phyloP scores from a whole-genome alignment of 2,113 vertebrate genomes.

The Rhinoderma darwinii region DNA sequence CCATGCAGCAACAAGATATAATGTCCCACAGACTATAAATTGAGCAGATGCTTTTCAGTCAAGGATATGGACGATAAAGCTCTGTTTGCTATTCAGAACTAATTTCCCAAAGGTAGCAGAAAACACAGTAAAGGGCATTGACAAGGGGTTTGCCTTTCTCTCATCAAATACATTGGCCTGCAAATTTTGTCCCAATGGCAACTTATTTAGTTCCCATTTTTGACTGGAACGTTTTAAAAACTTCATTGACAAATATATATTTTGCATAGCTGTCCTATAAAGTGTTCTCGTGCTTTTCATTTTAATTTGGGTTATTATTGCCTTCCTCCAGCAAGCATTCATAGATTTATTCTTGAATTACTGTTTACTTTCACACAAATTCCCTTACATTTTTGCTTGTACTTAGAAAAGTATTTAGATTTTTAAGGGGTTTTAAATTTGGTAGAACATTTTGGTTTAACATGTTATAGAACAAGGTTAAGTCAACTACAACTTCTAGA shows the following conservation, averaged over 20 bases:
- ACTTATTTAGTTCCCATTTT: constrained; percentile 16
- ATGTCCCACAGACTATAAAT: constrained; percentile 51
- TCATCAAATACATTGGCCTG: constrained; percentile 12
- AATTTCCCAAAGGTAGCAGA: constrained; percentile 52
- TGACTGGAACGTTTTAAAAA: constrained; percentile 34
- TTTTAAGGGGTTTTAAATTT: neutral
- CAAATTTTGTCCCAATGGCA: constrained; percentile 7
- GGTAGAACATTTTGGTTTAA: neutral
- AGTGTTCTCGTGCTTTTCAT: neutral
- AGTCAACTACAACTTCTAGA: no score
- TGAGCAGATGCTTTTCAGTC: constrained; percentile 28
- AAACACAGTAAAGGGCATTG: constrained; percentile 36
- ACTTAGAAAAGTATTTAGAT: neutral
- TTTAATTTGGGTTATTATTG: constrained; percentile 15
- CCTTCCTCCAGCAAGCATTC: neutral
- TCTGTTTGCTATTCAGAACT: constrained; percentile 55
- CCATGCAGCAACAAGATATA: constrained; percentile 44
- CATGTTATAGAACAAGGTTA: neutral
- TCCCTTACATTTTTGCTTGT: neutral
- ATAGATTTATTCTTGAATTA: neutral
- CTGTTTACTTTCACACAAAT: neutral
- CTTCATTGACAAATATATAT: constrained; percentile 17
- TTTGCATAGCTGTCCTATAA: constrained; percentile 15
- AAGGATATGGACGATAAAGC: constrained; percentile 52
- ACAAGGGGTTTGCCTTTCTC: constrained; percentile 26